Evolutionary conservation across 2,797 vertebrate genomes (phyloP).

Genomic region (Gymnopithys bicolor): DNA sequence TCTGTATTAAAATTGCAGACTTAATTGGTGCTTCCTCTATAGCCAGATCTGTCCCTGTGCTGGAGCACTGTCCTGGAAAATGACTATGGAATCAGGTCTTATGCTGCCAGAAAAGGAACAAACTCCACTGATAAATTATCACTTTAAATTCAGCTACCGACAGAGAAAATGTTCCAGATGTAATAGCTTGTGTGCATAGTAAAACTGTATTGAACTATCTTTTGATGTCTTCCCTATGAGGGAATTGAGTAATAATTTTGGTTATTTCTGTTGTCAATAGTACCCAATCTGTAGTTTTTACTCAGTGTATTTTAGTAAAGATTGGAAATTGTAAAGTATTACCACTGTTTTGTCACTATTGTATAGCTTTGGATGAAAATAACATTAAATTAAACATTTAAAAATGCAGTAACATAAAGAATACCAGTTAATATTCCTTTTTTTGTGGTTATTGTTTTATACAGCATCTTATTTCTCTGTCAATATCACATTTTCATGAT

Average conservation of each 20-base stretch:
- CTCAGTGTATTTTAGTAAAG: background rate
- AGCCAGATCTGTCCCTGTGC: background rate
- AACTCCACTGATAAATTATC: background rate
- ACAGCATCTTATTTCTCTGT: background rate
- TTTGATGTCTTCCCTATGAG: background rate
- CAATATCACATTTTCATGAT: background rate
- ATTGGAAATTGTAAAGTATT: background rate
- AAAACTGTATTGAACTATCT: background rate
- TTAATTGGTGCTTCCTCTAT: background rate
- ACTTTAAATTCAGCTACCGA: background rate
- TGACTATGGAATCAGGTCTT: background rate
- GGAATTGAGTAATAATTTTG: background rate
- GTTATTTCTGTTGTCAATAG: background rate
- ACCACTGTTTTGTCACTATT: background rate
- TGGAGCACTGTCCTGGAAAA: background rate
- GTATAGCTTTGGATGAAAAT: background rate
- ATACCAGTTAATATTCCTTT: slow-evolving; percentile 72
- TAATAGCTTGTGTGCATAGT: background rate
- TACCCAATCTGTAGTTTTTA: background rate
- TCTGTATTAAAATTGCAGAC: slow-evolving; percentile 48
- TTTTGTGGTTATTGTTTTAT: background rate
- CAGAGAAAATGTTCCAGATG: background rate
- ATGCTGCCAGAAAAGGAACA: background rate
- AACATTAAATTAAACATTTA: background rate
- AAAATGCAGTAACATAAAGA: slow-evolving; percentile 81